Base-by-base conservation (phyloP, 2,797 vertebrate species). In the Xiphorhynchus erythropygius region DNA sequence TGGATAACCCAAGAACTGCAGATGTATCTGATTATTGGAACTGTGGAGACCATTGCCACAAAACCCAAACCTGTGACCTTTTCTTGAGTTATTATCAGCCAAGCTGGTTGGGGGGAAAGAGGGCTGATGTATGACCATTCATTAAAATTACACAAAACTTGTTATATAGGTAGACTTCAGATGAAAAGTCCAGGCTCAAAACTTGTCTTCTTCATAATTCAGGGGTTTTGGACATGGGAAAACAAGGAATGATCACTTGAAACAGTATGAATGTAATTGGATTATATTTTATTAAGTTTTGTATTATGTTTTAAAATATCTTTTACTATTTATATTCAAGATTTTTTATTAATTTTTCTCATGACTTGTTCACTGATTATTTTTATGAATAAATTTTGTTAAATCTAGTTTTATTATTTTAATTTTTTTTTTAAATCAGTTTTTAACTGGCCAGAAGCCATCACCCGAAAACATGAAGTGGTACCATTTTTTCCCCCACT, bases 31-130 rank as follows among this genome's bases (percentile, higher is more conserved):
- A 87, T 91, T 59, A 95, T 88, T 93, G 53, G 63, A 91, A 79
- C 85, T 32, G 59, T 37, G 79, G 35, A 88, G 47, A 46, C 2
- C 30, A 92, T 90, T 93, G 87, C 83, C 94, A 91, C 84, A 96
- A 95, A 93, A 90, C 41, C 37, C 0, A n/a, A 97, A 93, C 79
- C 82, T 37, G 0, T 91, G 94, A 94, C 91, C 92, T 96, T 96
- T 95, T 76, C 73, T 79, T 73, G 76, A 76, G 68, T 52, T 81
- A 69, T 83, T 91, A 77, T 56, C 91, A 64, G 88, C 73, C 89
- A 93, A 59, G 69, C 55, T 75, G 73, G 73, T 82, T 62, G 46
- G 57, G 39, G 42, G 55, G 44, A 85, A 92, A 77, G 87, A 56
- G 32, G 81, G 12, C 7, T 93, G 80, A 95, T 93, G 93, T 93